Evolutionary conservation across 2,888 invertebrate species (phyloP).

Genomic region (Ectobius pallidus): DNA sequence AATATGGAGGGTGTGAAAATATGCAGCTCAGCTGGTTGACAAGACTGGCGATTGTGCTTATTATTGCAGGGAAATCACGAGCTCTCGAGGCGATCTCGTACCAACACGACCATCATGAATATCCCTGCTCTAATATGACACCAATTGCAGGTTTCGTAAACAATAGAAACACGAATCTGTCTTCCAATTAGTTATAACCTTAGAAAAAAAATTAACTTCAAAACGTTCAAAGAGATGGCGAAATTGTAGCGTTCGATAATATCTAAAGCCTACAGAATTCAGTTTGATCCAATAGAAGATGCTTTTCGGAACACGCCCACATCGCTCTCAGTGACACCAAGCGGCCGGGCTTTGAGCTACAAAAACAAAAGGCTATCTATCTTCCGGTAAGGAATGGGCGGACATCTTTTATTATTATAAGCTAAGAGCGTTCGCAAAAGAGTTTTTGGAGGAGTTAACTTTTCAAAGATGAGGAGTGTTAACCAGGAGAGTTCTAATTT

Average conservation of each 20-base stretch:
- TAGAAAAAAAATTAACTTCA: background rate
- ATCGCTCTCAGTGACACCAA: conserved; percentile 7
- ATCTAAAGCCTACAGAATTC: background rate
- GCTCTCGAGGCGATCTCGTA: too few species aligned
- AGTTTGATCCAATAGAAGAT: background rate
- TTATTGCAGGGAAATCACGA: too few species aligned
- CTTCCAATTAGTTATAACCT: background rate
- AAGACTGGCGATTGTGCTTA: too few species aligned
- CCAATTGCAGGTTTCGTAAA: background rate
- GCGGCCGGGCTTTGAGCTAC: conserved; percentile 6
- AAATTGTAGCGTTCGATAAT: background rate
- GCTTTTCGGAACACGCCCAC: background rate
- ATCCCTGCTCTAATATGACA: background rate
- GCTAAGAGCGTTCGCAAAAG: conserved; percentile 15
- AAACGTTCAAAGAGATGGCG: background rate
- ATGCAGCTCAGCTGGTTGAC: too few species aligned
- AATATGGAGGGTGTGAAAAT: too few species aligned
- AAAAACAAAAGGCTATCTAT: conserved; percentile 34
- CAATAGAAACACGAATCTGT: background rate
- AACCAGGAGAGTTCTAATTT: conserved; percentile 41
- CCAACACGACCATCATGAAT: background rate
- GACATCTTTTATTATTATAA: conserved; percentile 33
- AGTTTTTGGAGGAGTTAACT: conserved; percentile 14
- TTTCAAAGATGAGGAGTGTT: conserved; percentile 35
- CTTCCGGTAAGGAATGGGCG: conserved; percentile 33